Base-by-base conservation (phyloP, 2,113 vertebrate species). In the Plestiodon gilberti region DNA sequence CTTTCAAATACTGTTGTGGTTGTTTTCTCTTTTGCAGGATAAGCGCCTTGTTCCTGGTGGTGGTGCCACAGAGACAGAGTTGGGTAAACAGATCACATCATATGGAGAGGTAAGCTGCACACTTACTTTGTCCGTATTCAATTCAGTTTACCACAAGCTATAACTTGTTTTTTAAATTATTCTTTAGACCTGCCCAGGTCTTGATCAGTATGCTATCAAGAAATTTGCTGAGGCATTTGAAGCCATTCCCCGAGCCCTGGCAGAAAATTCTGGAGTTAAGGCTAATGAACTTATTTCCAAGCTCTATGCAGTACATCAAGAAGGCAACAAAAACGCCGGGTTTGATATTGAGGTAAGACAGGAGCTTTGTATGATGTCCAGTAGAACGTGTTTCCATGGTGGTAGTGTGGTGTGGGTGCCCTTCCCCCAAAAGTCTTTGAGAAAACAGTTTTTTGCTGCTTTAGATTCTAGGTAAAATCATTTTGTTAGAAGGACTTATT, bases 141-240 rank as follows among this genome's bases (percentile, higher is more conserved):
- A 28, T 55, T 25, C 28, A 71, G 1, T 1, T 57, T 62, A 62
- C 23, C 23, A 23, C 89, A 86, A 3, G 6, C 33, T 64, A 25
- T 17, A 35, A 20, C 33, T 71, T 35, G 33, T 38, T 71, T 70
- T 20, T 70, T 22, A n/a, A 40, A 35, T 64, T 23, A 75, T 2
- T 81, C 91, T 94, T 90, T 71, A 99, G 99, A 97, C 98, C 4
- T 98, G 98, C 80, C 99, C 99, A 28, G 98, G 98, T 59, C 97
- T 99, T 59, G 99, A 99, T 89, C 99, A 99, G 7, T 99, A 99
- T 35, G 96, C 98, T 81, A 99, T 99, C 90, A 99, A 99, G 95
- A 99, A 99, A 94, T 99, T 98, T 89, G 99, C 98, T 1, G 99
- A 99, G 78, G 98, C 99, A 4, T 99, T 99, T 73, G 99, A 99